phyloP scores from a whole-genome alignment of 1,140 invertebrate genomes.

The Mya arenaria region DNA sequence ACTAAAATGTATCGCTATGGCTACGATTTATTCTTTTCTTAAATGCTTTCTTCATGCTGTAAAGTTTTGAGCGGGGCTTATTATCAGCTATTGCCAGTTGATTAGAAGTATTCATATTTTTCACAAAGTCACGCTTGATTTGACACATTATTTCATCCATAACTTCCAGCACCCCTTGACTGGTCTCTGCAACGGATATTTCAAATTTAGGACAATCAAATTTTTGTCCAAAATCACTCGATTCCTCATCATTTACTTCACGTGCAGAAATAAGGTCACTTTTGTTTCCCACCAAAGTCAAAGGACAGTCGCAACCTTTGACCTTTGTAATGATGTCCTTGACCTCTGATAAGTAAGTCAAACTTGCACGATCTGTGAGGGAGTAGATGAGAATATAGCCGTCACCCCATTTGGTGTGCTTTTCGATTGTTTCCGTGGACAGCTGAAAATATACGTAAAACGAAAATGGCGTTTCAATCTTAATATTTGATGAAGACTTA shows the following conservation, averaged over 20 bases:
- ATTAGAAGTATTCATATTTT: slow-evolving; percentile 55
- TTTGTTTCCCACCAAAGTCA: slow-evolving; percentile 73
- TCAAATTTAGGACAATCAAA: slow-evolving; percentile 75
- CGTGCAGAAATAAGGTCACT: slow-evolving; percentile 69
- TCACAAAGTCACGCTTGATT: slow-evolving; percentile 71
- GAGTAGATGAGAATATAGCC: slow-evolving; percentile 73
- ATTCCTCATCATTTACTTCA: slow-evolving; percentile 65
- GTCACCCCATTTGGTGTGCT: slow-evolving; percentile 72
- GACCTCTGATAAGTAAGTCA: slow-evolving; percentile 56
- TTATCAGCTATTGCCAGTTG: slow-evolving; percentile 37
- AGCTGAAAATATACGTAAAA: slow-evolving; percentile 50
- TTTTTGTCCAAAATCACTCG: slow-evolving; percentile 57
- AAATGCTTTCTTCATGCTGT: slow-evolving; percentile 75
- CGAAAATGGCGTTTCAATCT: too few relatives aligned
- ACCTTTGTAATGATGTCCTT: slow-evolving; percentile 60
- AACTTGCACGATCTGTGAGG: slow-evolving; percentile 64
- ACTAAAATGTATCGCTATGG: slow-evolving; percentile 75
- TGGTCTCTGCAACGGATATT: slow-evolving; percentile 73
- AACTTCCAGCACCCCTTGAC: slow-evolving; percentile 68
- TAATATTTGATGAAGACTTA: too few relatives aligned
- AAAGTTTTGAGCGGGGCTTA: slow-evolving; percentile 72
- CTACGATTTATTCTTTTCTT: slow-evolving; percentile 75
- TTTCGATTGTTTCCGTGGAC: slow-evolving; percentile 62
- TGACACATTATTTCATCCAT: slow-evolving; percentile 75
- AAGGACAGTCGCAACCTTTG: slow-evolving; percentile 61